Evolutionary conservation across 2,797 vertebrate species (phyloP), one percentile per base, ranked within the genome.

Genomic region (Halcyon leucocephala): DNA sequence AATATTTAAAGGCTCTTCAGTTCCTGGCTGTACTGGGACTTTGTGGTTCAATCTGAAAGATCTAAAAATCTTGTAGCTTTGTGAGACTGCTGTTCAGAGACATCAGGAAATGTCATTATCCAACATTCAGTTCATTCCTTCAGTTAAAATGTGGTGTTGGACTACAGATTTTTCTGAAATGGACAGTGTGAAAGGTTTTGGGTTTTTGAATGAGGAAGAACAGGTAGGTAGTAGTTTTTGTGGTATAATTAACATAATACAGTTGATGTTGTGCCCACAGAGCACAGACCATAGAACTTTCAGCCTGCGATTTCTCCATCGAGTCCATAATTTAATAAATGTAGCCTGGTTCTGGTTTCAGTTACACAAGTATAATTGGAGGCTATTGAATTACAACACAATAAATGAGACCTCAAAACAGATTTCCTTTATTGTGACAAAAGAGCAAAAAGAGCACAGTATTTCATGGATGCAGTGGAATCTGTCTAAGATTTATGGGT

Each of bases 271-370:
- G 24, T 88, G 57, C 65, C 24, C 48, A 7, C n/a, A 41, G 52
- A 82, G 7, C 54, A 69, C 33, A 66, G 74, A 54, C 46, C 21
- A 24, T 28, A 61, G 51, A 86, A 77, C 21, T 82, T 86, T 86
- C 58, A 94, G 31, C 28, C 66, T 91, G 82, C 85, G 62, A 79
- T 94, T 94, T 93, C 82, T 95, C 77, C 80, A 66, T 89, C 84
- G 54, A 76, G 33, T 70, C 77, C 33, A 33, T 93, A 95, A 88
- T 93, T 65, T 79, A 95, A 95, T 90, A 79, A 93, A 87, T 93
- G n/a, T 80, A 83, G 20, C 46, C 67, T 86, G 44, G n/a, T 84
- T 93, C 94, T 95, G 82, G 26, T 89, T 71, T 95, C 74, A 69
- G 60, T 91, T 87, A 67, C 35, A 60, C 31, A 41, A 51, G 24